Percentiles rank a stretch among this genome's conserved stretches.
Conservation (phyloP, 2,797 vertebrate genomes). For the Sciurus vulgaris region DNA sequence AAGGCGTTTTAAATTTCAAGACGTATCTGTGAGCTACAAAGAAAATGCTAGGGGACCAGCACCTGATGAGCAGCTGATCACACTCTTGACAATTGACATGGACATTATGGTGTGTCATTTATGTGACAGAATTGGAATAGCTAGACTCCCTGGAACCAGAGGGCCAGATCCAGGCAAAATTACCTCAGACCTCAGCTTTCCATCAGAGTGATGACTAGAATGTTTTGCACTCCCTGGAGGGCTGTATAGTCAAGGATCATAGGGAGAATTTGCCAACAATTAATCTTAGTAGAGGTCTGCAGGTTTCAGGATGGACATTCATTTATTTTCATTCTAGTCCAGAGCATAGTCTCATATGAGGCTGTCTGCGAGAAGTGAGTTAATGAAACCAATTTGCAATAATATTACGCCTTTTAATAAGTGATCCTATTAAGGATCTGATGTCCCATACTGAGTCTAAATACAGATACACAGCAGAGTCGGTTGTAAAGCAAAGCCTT, state of each 20-base stretch:
- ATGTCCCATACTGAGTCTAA: background rate
- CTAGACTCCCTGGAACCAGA: slow-evolving; percentile 79
- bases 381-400: background rate
- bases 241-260: slow-evolving; percentile 2
- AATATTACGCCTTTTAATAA: background rate
- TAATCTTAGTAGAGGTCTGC: background rate
- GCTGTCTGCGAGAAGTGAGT: background rate
- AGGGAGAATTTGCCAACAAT: background rate
- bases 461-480: background rate
- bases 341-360: background rate
- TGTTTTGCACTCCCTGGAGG: slow-evolving; percentile 35
- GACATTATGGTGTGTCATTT: background rate
- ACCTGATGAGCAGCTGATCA: slow-evolving; percentile 45
- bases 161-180: slow-evolving; percentile 65
- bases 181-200: slow-evolving; percentile 63
- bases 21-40: slow-evolving; percentile 61
- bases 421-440: background rate
- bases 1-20: slow-evolving; percentile 80
- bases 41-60: background rate
- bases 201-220: slow-evolving; percentile 55
- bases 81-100: background rate
- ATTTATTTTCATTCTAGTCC: background rate
- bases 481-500: background rate
- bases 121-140: slow-evolving; percentile 55
- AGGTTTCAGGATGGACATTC: background rate